A percentile compares a stretch with the other conserved stretches of the same genome.
These are phyloP conservation scores for Busseola fusca DNA, from an alignment of 2,888 invertebrate genomes.

Conservation along the genomic window DNA sequence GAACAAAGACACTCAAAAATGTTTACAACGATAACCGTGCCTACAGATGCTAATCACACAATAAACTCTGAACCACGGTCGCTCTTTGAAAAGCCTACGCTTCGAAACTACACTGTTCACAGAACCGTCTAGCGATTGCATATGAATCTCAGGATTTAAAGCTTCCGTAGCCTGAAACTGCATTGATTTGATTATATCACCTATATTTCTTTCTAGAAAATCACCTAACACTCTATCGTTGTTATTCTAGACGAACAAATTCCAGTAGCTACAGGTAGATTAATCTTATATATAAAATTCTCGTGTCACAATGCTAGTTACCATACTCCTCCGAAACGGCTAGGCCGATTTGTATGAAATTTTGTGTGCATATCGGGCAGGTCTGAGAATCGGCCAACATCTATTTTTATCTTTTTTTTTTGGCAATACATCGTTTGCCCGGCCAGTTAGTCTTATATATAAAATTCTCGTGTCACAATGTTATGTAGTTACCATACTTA, in stretches of 20 bases:
- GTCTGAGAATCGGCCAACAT: too few species aligned
- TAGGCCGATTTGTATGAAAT: too few species aligned
- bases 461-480: too few species aligned
- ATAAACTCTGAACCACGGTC: not conserved
- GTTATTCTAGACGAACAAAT: not conserved
- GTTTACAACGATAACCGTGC: not conserved
- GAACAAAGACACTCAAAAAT: too few species aligned
- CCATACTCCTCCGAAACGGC: too few species aligned
- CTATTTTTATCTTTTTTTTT: too few species aligned
- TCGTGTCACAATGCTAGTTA: too few species aligned
- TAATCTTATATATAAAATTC: too few species aligned
- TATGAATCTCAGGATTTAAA: not conserved
- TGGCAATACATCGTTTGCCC: too few species aligned
- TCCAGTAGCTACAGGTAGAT: not conserved
- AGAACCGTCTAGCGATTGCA: not conserved
- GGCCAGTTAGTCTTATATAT: too few species aligned
- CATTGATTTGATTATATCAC: not conserved
- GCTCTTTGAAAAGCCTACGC: not conserved
- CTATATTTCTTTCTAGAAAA: not conserved
- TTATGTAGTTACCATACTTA: too few species aligned
- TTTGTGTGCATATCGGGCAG: too few species aligned
- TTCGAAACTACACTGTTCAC: not conserved
- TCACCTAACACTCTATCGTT: not conserved
- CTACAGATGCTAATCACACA: not conserved
- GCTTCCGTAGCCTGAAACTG: not conserved